Evolutionary conservation across 2,888 invertebrate genomes (phyloP), one percentile per base, ranked within the genome.

Genomic region (Philonicus albiceps): DNA sequence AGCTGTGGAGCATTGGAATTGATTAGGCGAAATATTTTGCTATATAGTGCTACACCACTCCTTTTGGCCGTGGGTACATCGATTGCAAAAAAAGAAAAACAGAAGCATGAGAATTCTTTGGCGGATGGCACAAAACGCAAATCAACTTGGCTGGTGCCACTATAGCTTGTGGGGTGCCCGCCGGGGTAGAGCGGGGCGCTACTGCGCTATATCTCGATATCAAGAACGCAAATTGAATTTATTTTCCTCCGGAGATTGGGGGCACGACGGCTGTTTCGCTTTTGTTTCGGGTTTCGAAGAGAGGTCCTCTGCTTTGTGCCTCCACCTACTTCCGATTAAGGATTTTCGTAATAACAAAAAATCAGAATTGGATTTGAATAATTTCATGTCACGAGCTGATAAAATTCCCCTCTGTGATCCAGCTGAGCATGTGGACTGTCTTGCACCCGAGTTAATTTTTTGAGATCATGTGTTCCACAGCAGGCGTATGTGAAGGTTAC

Each of bases 11-110:
- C 64, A 86, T 86, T 78, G 76, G 37, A 86, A 78, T 86, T 86
- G 86, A 86, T 86, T 86, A 86, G 86, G 76, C 86, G 30, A 86
- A 86, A 86, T 86, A 86, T 78, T 85, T 76, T 78, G 19, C 37
- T 64, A 55, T 64, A 64, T 64, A 76, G 22, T 43, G 73, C 73
- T 73, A 49, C 49, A 37, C 72, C 40, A 55, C 22, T 43, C 37
- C 72, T 84, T 43, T 72, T 43, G 13, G 27, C 64, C 64, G 30
- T 40, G 34, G 30, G 30, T 73, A 72, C 72, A 84, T 22, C 19
- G 43, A 73, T 27, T 37, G 73, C 73, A 84, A 40, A 72, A 73
- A 3, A 40, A 13, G 13, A 43, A 43, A 43, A 43, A 43, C 11
- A 43, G 40, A 43, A 73, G 27, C 19, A 64, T 27, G 27, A 64